Evolutionary conservation across 2,113 vertebrate species (phyloP).

Genomic region (Rhombomys opimus): DNA sequence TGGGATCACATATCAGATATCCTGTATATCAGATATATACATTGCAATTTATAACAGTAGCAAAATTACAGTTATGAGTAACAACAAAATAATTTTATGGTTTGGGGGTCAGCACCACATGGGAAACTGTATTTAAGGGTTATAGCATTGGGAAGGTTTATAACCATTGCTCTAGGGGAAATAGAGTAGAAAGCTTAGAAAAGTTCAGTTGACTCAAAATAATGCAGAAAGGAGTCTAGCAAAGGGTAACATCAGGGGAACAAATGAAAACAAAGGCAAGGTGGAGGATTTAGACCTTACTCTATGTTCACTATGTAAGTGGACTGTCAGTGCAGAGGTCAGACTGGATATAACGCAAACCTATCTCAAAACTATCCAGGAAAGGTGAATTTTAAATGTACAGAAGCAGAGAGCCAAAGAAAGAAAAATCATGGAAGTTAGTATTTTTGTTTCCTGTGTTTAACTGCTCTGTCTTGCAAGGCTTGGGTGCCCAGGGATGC

Average conservation of each 20-base stretch:
- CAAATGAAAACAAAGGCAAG: background rate
- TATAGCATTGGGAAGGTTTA: background rate
- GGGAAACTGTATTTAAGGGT: background rate
- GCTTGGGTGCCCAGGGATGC: fast-evolving
- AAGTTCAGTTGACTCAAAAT: background rate
- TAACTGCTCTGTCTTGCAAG: background rate
- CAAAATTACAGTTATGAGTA: background rate
- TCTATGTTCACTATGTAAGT: fast-evolving
- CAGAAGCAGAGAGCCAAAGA: background rate
- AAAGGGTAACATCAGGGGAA: background rate
- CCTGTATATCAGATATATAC: background rate
- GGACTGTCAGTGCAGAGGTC: background rate
- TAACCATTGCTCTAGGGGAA: background rate
- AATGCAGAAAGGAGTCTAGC: background rate
- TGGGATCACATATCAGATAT: background rate
- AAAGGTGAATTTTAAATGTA: background rate
- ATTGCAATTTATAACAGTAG: background rate
- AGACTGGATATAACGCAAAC: background rate
- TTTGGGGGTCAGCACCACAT: background rate
- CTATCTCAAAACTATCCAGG: fast-evolving
- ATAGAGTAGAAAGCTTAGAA: background rate
- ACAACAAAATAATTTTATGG: background rate
- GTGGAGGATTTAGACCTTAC: background rate
- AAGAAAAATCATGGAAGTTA: background rate
- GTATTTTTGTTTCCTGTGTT: background rate